Evolutionary conservation across 2,113 vertebrate genomes (phyloP).

Genomic region (Mustela lutreola): DNA sequence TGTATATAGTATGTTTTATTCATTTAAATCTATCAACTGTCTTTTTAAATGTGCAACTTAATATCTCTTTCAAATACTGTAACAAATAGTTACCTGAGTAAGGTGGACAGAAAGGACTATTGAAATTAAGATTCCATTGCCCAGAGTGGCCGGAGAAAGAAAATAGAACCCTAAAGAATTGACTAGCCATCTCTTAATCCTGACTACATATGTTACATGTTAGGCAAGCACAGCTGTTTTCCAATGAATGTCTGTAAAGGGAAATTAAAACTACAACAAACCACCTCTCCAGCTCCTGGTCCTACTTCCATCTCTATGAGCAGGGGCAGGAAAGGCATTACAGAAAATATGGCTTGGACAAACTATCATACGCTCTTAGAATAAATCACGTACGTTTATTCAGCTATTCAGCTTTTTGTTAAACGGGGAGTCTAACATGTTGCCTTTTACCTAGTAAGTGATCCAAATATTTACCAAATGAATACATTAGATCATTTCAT

Average conservation of each 20-base stretch:
- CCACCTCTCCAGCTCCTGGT: not conserved
- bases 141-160: not conserved
- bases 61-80: not conserved
- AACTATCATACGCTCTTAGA: not conserved
- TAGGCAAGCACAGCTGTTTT: not conserved
- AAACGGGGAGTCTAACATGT: not conserved
- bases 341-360: not conserved
- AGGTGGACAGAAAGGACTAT: not conserved
- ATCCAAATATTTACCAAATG: slow-evolving; percentile 21
- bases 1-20: not conserved
- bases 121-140: not conserved
- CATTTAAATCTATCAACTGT: not conserved
- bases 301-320: not conserved
- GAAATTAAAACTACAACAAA: slow-evolving; percentile 32
- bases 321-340: not conserved
- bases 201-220: not conserved
- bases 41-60: not conserved
- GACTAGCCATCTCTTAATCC: not conserved
- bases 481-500: slow-evolving; percentile 47
- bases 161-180: not conserved
- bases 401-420: slow-evolving; percentile 3
- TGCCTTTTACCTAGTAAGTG: slow-evolving; percentile 25
- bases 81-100: not conserved
- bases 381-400: not conserved
- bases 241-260: not conserved